A percentile compares a stretch with the other conserved stretches of the same genome.
Evolutionary conservation across 1,140 invertebrate species (phyloP).

Genomic region (Phymastichus coffea): DNA sequence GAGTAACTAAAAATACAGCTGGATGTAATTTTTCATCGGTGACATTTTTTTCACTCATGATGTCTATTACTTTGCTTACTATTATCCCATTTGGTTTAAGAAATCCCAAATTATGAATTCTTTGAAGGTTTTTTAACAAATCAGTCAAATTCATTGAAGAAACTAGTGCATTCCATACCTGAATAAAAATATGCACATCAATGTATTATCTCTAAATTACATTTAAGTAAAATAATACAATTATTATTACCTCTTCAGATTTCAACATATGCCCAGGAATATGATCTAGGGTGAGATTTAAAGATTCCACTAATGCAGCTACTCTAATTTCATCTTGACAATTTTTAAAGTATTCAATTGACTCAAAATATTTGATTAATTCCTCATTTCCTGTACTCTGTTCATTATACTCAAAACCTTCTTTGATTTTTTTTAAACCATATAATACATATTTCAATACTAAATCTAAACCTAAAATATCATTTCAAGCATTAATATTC

Average conservation of each 20-base stretch:
- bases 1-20: slow-evolving; percentile 59
- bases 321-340: slow-evolving; percentile 59
- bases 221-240: slow-evolving; percentile 2
- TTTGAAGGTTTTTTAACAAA: slow-evolving; percentile 63
- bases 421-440: slow-evolving; percentile 57
- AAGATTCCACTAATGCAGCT: slow-evolving; percentile 54
- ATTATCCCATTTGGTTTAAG: slow-evolving; percentile 51
- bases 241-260: slow-evolving; percentile 57
- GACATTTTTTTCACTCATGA: slow-evolving; percentile 53
- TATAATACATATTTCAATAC: slow-evolving; percentile 60
- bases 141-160: slow-evolving; percentile 60
- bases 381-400: slow-evolving; percentile 43
- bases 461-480: slow-evolving; percentile 56
- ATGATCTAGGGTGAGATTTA: slow-evolving; percentile 63
- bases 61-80: slow-evolving; percentile 49
- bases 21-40: slow-evolving; percentile 60
- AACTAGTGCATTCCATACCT: slow-evolving; percentile 67
- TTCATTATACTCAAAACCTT: slow-evolving; percentile 42
- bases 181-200: not conserved
- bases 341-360: slow-evolving; percentile 61
- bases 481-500: too few relatives aligned
- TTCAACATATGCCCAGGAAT: slow-evolving; percentile 66
- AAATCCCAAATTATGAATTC: slow-evolving; percentile 65
- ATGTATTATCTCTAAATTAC: not conserved
- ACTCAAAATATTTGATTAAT: slow-evolving; percentile 61